Conservation (phyloP, 2,888 invertebrate genomes). For the Spilarctia lutea region DNA sequence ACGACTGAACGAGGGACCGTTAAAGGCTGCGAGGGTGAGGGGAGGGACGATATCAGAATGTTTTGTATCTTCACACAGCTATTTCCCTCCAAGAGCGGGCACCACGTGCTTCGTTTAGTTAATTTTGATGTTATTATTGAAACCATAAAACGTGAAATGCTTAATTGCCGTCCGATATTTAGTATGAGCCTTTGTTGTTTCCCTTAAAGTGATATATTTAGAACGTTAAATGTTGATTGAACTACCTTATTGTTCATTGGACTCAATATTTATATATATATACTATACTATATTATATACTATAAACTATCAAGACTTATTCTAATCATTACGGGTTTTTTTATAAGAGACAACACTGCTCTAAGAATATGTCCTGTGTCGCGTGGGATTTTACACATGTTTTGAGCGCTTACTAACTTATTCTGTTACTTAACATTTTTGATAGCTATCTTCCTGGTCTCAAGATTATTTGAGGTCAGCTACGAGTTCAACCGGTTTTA, state of each 20-base stretch:
- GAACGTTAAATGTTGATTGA: background rate
- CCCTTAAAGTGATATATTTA: constrained; percentile 17
- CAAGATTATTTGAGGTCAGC: too few relatives aligned
- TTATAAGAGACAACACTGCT: too few relatives aligned
- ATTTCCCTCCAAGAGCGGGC: constrained; percentile 71
- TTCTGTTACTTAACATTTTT: background rate
- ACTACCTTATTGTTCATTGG: background rate
- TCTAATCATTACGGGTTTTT: background rate
- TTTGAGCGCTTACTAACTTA: background rate
- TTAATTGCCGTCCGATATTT: constrained; percentile 70
- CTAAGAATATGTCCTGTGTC: too few relatives aligned
- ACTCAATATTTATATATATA: background rate
- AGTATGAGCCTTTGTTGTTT: constrained; percentile 56
- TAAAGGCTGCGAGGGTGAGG: constrained; percentile 64
- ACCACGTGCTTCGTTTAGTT: constrained; percentile 80
- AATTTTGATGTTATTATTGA: constrained; percentile 79
- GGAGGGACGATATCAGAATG: constrained; percentile 74
- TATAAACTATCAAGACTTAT: background rate
- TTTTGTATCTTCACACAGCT: constrained; percentile 77
- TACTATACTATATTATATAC: too few relatives aligned
- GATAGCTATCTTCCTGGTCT: too few relatives aligned
- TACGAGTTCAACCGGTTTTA: too few relatives aligned
- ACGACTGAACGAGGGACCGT: constrained; percentile 67
- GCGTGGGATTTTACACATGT: too few relatives aligned
- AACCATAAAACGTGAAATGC: constrained; percentile 74